Evolutionary conservation across 2,888 invertebrate genomes (phyloP), one percentile per base, ranked within the genome.

Genomic region (Escarpia spicata): DNA sequence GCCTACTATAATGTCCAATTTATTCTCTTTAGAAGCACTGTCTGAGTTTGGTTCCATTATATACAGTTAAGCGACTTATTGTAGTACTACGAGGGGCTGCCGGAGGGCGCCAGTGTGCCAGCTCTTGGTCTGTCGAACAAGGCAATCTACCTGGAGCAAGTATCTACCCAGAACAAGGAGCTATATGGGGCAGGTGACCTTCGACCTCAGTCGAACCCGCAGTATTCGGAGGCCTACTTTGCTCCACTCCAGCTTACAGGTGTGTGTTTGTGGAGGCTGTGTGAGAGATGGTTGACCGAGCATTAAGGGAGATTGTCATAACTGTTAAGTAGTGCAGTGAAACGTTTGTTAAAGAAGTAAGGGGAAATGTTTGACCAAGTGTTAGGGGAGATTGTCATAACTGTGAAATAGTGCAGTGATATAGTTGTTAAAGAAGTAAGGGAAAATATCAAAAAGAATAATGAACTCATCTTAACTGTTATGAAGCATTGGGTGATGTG

Each of bases 121-220:
- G 98, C 99, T 0, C 97, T 99, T 19, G 99, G 99, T 0, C 97
- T 99, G 43, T 99, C 99, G 3, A 99, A 99, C 97, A 99, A 99
- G 97, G 98, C 99, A 3, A 75, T 75, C 75, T 75, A 75, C 75
- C 75, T 75, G 75, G 75, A 75, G 75, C 75, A 75, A 75, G 75
- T 75, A 3, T 6, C 75, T 26, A n/a, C 75, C 19, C 75, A 75
- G 75, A 26, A 75, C 75, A 26, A 19, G 26, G 26, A 75, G 75
- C 75, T 75, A 26, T 75, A 75, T n/a, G 75, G 75, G 75, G 75
- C 75, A 19, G 75, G 75, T 75, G 75, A 75, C 75, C 75, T 75
- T 26, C 75, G 43, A n/a, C 43, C 92, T 45, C 43, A 31, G 43
- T 37, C 31, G 58, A 89, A 43, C 89, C 37, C 37, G 94, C 97